A percentile compares a stretch with the other conserved stretches of the same genome.
phyloP scores from a whole-genome alignment of 2,888 invertebrate species.

The Osmoderma eremita region DNA sequence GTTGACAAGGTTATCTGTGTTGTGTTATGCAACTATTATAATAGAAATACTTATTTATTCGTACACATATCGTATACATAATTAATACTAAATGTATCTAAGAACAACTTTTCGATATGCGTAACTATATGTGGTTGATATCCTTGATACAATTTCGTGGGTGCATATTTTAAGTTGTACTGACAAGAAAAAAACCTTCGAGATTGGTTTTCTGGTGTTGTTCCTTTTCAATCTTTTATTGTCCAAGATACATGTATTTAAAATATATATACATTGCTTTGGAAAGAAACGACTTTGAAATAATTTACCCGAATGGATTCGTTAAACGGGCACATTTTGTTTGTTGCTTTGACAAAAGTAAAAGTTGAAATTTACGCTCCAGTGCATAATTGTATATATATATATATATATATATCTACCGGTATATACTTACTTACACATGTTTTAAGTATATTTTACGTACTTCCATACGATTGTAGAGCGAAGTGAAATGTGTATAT shows the following conservation, averaged over 20 bases:
- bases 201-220: background rate
- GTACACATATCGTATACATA: background rate
- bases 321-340: slow-evolving; percentile 14
- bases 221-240: background rate
- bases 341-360: slow-evolving; percentile 32
- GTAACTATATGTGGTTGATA: slow-evolving; percentile 7
- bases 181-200: slow-evolving; percentile 20
- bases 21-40: slow-evolving; percentile 26
- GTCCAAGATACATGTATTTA: background rate
- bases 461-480: too few species aligned
- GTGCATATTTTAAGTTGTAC: slow-evolving; percentile 14
- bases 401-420: too few species aligned
- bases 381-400: slow-evolving; percentile 24
- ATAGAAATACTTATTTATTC: background rate
- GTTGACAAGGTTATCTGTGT: slow-evolving; percentile 26
- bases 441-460: too few species aligned
- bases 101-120: slow-evolving; percentile 4
- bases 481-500: too few species aligned
- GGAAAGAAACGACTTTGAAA: too few species aligned
- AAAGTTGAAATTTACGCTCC: slow-evolving; percentile 31
- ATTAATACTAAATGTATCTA: slow-evolving; percentile 10
- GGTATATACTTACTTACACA: too few species aligned
- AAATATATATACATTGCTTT: background rate
- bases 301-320: too few species aligned
- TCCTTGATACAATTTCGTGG: slow-evolving; percentile 32